Evolutionary conservation across 2,113 vertebrate genomes (phyloP), one percentile per base, ranked within the genome.

Genomic region (Ciconia maguari): DNA sequence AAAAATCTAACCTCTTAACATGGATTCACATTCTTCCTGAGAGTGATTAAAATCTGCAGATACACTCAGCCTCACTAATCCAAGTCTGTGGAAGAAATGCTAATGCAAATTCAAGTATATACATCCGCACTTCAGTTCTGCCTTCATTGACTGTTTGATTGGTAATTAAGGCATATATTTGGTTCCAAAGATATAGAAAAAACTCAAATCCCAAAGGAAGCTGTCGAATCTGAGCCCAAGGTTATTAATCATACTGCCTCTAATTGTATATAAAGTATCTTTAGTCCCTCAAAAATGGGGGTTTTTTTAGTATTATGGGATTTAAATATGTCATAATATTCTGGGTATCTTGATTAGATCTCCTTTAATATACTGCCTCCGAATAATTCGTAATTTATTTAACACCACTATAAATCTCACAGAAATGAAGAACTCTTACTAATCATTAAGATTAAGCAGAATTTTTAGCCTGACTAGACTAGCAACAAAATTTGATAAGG

Each of bases 261-360:
- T 96, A 97, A 96, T 96, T 93, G 89, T 96, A 96, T 94, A 96
- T 97, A 86, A 95, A 96, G 64, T 87, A 96, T 89, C 78, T 93
- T 90, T 62, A 88, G 71, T 72, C n/a, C 93, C 69, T 94, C 64
- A 81, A 95, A 92, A 94, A 54, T 60, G 9, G 38, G 38, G 38
- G 5, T 16, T 10, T 36, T 92, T 89, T 93, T 92, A 93, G 84
- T 91, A 97, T 95, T 93, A 94, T 80, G 92, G 92, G 96, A 97
- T 83, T 96, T 93, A 95, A 96, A 94, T 78, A 68, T 97, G 96
- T 96, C 96, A 97, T 78, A 94, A 95, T 91, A 91, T 97, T 95
- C 89, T 91, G 95, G 96, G 95, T 97, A 97, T 97, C 95, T 97
- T 97, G 95, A 97, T 97, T 96, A 97, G 78, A 96, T 96, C 94